Conservation (phyloP, 1,140 invertebrate genomes). For the Pristionchus pacificus region DNA sequence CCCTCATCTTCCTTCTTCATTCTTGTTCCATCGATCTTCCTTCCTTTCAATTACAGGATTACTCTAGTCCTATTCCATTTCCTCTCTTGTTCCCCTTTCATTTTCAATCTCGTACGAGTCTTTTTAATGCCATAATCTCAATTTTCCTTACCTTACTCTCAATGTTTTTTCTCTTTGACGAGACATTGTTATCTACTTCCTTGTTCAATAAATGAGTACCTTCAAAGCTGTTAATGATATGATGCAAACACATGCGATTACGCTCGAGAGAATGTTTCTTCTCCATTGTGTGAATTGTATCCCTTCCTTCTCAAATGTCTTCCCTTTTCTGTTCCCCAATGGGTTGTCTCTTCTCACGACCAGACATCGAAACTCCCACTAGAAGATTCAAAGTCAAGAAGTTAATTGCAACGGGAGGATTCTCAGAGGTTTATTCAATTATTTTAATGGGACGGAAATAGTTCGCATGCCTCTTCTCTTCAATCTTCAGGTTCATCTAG, state of each 20-base stretch:
- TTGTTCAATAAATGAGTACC: not conserved
- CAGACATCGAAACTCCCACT: constrained; percentile 70
- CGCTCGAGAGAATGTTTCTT: not conserved
- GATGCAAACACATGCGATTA: not conserved
- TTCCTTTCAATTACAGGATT: not conserved
- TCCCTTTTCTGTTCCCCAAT: constrained; percentile 58
- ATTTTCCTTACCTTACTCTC: not conserved
- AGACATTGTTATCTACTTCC: not conserved
- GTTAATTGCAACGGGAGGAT: constrained; percentile 71
- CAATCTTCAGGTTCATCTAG: constrained; percentile 4
- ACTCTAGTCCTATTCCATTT: not conserved
- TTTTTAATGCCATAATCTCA: not conserved
- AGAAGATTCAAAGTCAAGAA: constrained; percentile 70
- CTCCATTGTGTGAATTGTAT: constrained; percentile 1
- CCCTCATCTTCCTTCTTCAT: not conserved
- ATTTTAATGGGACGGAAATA: no score
- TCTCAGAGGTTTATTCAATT: constrained; percentile 5
- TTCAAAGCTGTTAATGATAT: not conserved
- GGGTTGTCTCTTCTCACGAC: constrained; percentile 74
- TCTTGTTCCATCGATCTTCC: not conserved
- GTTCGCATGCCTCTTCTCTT: not conserved
- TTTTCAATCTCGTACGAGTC: not conserved
- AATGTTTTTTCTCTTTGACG: not conserved
- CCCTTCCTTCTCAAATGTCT: constrained; percentile 5
- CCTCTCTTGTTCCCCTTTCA: not conserved